These are phyloP conservation scores for Temnopleurus reevesii DNA, from an alignment of 53 echinoderm and acorn worm species.

Conservation along the genomic window DNA sequence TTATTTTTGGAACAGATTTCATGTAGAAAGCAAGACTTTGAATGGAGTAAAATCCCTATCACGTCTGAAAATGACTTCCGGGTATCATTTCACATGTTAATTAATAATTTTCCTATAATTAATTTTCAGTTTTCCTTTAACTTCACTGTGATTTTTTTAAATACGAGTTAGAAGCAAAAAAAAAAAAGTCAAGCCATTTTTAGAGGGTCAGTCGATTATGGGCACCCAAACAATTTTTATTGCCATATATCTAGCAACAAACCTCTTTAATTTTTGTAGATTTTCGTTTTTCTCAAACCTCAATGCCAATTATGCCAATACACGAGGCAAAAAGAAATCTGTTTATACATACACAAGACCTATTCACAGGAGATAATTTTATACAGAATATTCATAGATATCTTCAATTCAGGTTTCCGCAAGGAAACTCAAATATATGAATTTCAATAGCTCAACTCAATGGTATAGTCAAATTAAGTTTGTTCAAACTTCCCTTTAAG, in stretches of 20 bases:
- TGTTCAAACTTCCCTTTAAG: background rate
- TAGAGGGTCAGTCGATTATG: too few relatives aligned
- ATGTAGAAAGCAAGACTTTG: too few relatives aligned
- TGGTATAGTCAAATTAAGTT: background rate
- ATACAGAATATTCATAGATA: slow-evolving; percentile 42
- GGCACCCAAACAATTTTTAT: too few relatives aligned
- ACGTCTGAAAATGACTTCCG: too few relatives aligned
- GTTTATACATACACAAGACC: slow-evolving; percentile 60
- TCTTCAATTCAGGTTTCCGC: slow-evolving; percentile 23
- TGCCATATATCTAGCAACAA: slow-evolving; percentile 38
- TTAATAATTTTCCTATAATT: too few relatives aligned
- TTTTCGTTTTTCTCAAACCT: slow-evolving; percentile 24
- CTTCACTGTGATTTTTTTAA: too few relatives aligned
- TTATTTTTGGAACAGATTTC: too few relatives aligned
- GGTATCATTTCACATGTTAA: too few relatives aligned
- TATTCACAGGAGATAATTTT: slow-evolving; percentile 43
- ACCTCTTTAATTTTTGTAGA: background rate
- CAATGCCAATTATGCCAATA: slow-evolving; percentile 5
- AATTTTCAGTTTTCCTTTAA: too few relatives aligned
- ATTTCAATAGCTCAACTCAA: slow-evolving; percentile 34
- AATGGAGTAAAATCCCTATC: too few relatives aligned
- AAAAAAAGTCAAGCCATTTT: too few relatives aligned
- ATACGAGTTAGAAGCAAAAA: too few relatives aligned
- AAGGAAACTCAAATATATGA: slow-evolving; percentile 1
- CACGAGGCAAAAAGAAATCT: slow-evolving; percentile 39